phyloP scores from a whole-genome alignment of 2,797 vertebrate species.

The Bufotes viridis region DNA sequence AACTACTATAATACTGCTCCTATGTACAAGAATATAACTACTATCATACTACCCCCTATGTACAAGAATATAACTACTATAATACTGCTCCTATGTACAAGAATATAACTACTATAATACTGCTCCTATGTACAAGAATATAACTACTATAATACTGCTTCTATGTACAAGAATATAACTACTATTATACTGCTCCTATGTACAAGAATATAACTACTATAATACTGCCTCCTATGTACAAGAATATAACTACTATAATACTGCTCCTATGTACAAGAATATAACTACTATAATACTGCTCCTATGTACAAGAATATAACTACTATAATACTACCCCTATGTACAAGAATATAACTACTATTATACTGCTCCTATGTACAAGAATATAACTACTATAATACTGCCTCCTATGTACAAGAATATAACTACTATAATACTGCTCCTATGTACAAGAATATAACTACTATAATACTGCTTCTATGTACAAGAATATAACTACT shows the following conservation, averaged over 20 bases:
- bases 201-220: neutral
- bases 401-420: neutral
- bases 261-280: neutral
- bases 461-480: conserved; percentile 5
- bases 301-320: neutral
- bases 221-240: neutral
- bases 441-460: neutral
- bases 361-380: neutral
- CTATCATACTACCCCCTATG: neutral
- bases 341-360: neutral
- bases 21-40: neutral
- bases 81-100: neutral
- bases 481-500: conserved; percentile 10
- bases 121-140: neutral
- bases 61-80: neutral
- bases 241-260: too few species aligned
- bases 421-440: conserved; percentile 9
- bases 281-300: neutral
- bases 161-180: conserved; percentile 8
- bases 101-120: neutral
- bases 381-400: conserved; percentile 6
- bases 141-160: neutral
- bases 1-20: neutral
- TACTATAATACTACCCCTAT: neutral
- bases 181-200: neutral